Base-by-base conservation (phyloP, 2,888 invertebrate genomes). In the Pelosia muscerda region DNA sequence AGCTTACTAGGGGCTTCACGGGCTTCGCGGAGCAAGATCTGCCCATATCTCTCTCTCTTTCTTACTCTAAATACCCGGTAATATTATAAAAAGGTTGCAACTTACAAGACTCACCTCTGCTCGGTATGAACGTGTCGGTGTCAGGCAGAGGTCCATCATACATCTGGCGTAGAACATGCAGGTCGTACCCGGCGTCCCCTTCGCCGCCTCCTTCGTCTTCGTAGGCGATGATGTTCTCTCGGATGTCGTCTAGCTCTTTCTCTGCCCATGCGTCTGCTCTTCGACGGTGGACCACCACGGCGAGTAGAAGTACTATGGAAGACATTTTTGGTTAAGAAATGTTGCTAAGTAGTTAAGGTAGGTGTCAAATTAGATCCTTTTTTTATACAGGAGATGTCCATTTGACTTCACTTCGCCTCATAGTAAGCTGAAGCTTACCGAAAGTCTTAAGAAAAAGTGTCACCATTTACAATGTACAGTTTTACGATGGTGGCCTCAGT, bases 121-220 rank as follows among this genome's bases (percentile, higher is more conserved):
- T 92, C 76, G 95, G 95, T 89, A 93, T 90, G 66, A 93, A 92
- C 6, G 94, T 90, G 61, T 96, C 96, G 4, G 93, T 94, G 65
- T 96, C 96, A 1, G 95, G 93, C 10, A 95, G 94, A 0, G 95
- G 96, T 0, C 95, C 95, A 71, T 96, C 96, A 69, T 96, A 96
- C 94, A 96, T 96, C 78, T 96, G 95, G 66, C 96, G 88, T 25
- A 99, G 95, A 5, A 98, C 97, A 73, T 97, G 97, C 69, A 99
- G 95, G 88, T 99, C 98, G 90, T 98, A 99, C 2, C 97, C 97
- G 1, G 99, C 98, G 88, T 99, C 99, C 0, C 98, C 98, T 90
- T 99, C 98, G 87, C 99, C 99, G 87, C 99, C 99, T 22, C 99
- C 99, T 90, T 99, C 99, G 84, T 99, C 99, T 86, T 99, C 98